Conservation (phyloP, 1,140 invertebrate species). For the Protaetia brevitarsis region DNA sequence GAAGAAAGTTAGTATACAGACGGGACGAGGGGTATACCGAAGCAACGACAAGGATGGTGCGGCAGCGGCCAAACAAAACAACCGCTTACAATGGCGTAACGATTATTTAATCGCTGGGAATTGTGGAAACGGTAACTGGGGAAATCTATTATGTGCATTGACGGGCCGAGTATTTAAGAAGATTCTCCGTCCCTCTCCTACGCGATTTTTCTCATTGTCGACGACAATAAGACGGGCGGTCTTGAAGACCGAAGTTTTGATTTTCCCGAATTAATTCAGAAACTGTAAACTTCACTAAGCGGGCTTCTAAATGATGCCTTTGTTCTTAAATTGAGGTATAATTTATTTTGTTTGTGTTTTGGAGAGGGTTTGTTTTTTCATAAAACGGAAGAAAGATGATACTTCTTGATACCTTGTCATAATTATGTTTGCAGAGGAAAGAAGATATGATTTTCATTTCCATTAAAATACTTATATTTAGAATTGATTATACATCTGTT, state of each 20-base stretch:
- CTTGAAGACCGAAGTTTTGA: background rate
- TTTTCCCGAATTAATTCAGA: background rate
- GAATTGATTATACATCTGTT: too few species aligned
- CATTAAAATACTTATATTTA: too few species aligned
- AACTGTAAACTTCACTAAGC: background rate
- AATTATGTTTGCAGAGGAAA: too few species aligned
- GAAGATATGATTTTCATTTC: too few species aligned
- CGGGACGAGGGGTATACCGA: background rate
- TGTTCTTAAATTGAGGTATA: background rate
- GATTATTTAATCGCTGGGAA: constrained; percentile 8
- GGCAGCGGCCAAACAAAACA: background rate
- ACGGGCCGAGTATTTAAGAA: background rate
- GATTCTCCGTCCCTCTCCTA: background rate
- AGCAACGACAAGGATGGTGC: background rate
- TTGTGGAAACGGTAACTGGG: constrained; percentile 3
- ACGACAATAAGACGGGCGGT: background rate
- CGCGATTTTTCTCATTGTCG: background rate
- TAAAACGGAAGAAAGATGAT: background rate
- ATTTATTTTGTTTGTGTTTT: background rate
- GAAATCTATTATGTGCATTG: constrained; percentile 6
- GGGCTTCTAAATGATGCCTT: background rate
- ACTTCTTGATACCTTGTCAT: too few species aligned
- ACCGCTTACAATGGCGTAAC: background rate
- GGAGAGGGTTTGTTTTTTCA: background rate
- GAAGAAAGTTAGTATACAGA: constrained; percentile 8